Evolutionary conservation across 2,888 invertebrate genomes (phyloP).

Genomic region (Neocrepidodera transversa): DNA sequence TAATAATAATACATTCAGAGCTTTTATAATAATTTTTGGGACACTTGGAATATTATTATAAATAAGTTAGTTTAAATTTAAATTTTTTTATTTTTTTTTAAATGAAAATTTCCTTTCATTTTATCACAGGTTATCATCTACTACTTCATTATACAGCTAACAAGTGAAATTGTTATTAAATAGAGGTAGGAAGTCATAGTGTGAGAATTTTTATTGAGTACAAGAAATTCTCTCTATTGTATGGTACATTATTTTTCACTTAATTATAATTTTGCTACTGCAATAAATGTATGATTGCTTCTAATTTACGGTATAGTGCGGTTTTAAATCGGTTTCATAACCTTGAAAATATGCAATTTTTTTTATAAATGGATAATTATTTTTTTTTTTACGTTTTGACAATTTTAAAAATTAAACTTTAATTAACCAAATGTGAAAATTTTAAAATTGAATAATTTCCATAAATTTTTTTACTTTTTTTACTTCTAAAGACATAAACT

Average conservation of each 20-base stretch:
- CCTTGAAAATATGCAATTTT: not conserved
- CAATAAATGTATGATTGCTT: not conserved
- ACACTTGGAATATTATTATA: too few relatives aligned
- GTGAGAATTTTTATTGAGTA: constrained; percentile 17
- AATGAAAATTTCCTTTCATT: not conserved
- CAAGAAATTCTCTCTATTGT: constrained; percentile 21
- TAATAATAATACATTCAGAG: too few relatives aligned
- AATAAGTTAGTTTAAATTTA: too few relatives aligned
- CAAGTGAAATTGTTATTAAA: constrained; percentile 19
- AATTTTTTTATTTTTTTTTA: too few relatives aligned
- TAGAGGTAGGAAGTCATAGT: constrained; percentile 20
- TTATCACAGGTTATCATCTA: not conserved
- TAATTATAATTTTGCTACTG: not conserved
- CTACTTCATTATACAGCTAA: constrained; percentile 2
- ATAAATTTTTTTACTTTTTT: too few relatives aligned
- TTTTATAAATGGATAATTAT: not conserved
- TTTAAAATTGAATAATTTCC: too few relatives aligned
- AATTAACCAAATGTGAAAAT: too few relatives aligned
- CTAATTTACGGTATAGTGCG: not conserved
- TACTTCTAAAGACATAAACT: too few relatives aligned
- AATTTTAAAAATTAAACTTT: too few relatives aligned
- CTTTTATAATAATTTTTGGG: too few relatives aligned
- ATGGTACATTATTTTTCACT: not conserved
- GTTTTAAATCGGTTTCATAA: not conserved
- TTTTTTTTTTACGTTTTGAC: too few relatives aligned